Conservation (phyloP, 2,888 invertebrate genomes). For the Auanema freiburgensis region DNA sequence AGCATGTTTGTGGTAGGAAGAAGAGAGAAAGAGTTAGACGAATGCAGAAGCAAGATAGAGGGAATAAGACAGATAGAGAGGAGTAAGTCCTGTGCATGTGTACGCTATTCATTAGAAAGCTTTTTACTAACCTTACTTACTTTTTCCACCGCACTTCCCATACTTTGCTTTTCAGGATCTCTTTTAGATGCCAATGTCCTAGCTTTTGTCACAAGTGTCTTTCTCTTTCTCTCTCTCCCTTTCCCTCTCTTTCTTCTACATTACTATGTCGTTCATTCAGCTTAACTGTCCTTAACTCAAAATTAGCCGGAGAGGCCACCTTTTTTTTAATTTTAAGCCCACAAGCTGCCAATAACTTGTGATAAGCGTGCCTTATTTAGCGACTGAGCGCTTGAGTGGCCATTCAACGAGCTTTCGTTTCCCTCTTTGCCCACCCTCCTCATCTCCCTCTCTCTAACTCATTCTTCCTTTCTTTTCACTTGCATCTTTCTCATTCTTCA, state of each 20-base stretch:
- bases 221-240: conserved; percentile 14
- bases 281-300: too few relatives aligned
- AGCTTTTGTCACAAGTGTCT: neutral
- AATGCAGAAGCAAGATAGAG: neutral
- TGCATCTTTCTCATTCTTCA: conserved; percentile 6
- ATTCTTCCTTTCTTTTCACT: conserved; percentile 1
- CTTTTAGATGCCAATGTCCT: conserved; percentile 64
- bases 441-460: conserved; percentile 13
- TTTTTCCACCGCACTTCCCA: neutral
- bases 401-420: neutral
- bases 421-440: conserved; percentile 3
- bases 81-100: too few relatives aligned
- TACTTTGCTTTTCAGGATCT: conserved; percentile 68
- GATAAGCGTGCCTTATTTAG: too few relatives aligned
- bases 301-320: too few relatives aligned
- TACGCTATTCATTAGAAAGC: too few relatives aligned
- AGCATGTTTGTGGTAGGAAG: too few relatives aligned
- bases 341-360: too few relatives aligned
- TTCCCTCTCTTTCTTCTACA: conserved; percentile 7
- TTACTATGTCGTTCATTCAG: neutral
- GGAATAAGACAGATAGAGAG: too few relatives aligned
- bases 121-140: neutral
- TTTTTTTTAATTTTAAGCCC: too few relatives aligned
- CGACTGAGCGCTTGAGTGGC: too few relatives aligned
- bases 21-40: neutral